Percentiles rank a stretch among this genome's conserved stretches.
Conservation (phyloP, 2,113 vertebrate species). For the Phaethornis superciliosus region DNA sequence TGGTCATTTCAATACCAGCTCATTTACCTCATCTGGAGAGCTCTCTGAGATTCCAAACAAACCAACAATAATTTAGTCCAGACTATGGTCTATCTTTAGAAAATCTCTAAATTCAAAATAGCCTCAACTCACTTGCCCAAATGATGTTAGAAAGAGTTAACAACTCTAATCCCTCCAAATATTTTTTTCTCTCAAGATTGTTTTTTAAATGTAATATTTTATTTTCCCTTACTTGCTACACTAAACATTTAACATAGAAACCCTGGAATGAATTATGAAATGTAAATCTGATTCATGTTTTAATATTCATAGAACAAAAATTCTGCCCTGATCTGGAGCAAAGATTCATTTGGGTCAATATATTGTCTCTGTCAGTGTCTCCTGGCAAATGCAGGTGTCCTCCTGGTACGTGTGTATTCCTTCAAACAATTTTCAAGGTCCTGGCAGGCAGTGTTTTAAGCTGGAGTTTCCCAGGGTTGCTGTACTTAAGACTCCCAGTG, state of each 20-base stretch:
- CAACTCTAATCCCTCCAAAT: neutral
- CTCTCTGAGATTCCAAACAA: neutral
- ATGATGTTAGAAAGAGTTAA: neutral
- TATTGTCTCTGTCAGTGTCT: neutral
- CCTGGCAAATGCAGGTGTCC: neutral
- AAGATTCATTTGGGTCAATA: neutral
- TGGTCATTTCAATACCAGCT: neutral
- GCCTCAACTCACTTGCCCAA: neutral
- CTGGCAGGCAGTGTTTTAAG: neutral
- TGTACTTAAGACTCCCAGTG: neutral
- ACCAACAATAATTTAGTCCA: neutral
- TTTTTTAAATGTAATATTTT: neutral
- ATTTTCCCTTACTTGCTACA: neutral
- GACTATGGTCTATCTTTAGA: neutral
- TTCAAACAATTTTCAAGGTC: neutral
- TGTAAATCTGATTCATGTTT: neutral
- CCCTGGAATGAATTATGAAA: neutral
- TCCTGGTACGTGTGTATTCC: fast-evolving
- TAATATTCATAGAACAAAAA: neutral
- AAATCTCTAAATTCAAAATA: neutral
- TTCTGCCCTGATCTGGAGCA: neutral
- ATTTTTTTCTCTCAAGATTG: neutral
- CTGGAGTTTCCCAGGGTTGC: neutral
- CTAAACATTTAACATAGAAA: neutral
- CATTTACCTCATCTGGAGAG: neutral